Percentiles rank a stretch among this genome's conserved stretches.
phyloP scores from a whole-genome alignment of 2,888 invertebrate species.

The Acleris sparsana region DNA sequence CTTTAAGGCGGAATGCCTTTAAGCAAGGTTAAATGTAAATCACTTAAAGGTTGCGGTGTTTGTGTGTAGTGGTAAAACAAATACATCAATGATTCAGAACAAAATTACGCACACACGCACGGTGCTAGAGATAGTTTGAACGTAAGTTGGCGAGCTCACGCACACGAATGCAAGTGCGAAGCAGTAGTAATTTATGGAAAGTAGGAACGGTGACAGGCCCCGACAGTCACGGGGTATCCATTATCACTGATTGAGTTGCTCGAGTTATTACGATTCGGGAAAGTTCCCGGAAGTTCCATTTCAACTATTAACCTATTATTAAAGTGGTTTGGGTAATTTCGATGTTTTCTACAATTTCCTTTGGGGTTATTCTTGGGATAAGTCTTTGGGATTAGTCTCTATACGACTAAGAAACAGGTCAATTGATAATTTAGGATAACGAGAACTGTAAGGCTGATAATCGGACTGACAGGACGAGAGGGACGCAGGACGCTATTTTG shows the following conservation, averaged over 20 bases:
- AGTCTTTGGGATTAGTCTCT: neutral
- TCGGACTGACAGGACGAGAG: too few species aligned
- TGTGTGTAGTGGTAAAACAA: too few species aligned
- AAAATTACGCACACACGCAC: too few species aligned
- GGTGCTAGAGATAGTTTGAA: too few species aligned
- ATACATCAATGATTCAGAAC: too few species aligned
- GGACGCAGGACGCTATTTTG: too few species aligned
- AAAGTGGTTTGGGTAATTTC: constrained; percentile 6
- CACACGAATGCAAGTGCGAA: too few species aligned
- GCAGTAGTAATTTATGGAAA: constrained; percentile 36
- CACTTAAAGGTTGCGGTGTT: too few species aligned
- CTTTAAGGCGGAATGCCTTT: neutral
- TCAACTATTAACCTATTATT: constrained; percentile 15
- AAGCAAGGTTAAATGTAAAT: constrained; percentile 37
- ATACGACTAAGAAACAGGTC: neutral
- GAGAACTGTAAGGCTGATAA: too few species aligned
- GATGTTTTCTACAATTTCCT: neutral
- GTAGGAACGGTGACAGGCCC: constrained; percentile 56
- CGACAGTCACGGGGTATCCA: constrained; percentile 56
- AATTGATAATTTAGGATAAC: neutral
- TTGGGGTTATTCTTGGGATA: neutral
- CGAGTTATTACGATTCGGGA: constrained; percentile 19
- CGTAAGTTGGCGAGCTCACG: too few species aligned
- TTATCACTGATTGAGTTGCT: constrained; percentile 36
- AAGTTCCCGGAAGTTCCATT: constrained; percentile 24